These are phyloP conservation scores for Tupaia tana DNA, from an alignment of 2,113 vertebrate species.

Conservation along the genomic window DNA sequence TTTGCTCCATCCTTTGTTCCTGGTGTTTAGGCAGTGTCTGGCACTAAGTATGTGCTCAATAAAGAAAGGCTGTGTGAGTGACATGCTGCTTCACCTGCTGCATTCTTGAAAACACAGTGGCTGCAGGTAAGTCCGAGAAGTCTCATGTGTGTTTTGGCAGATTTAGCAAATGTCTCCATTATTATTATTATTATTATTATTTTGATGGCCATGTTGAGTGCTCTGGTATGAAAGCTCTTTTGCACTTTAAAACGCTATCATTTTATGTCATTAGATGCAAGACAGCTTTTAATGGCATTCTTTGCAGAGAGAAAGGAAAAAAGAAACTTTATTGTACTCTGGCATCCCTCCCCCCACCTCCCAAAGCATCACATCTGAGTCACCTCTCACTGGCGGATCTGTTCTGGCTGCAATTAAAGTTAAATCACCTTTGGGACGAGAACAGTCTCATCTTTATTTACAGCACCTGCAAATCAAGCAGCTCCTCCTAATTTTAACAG, in stretches of 20 bases:
- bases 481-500: conserved; percentile 60
- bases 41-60: not conserved
- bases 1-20: not conserved
- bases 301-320: conserved; percentile 40
- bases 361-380: conserved; percentile 8
- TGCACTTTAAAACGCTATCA: not conserved
- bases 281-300: not conserved
- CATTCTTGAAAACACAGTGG: not conserved
- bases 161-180: not conserved
- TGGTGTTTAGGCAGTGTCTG: not conserved
- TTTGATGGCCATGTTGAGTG: conserved; percentile 19
- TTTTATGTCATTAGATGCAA: conserved; percentile 15
- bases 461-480: conserved; percentile 59
- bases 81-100: not conserved
- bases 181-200: not conserved
- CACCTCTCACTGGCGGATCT: conserved; percentile 56
- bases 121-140: not conserved
- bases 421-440: conserved; percentile 69
- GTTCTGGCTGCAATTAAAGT: conserved; percentile 70
- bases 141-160: not conserved
- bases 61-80: not conserved
- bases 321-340: conserved; percentile 3
- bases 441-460: conserved; percentile 75
- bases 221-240: conserved; percentile 11
- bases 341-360: not conserved